Evolutionary conservation across 2,888 invertebrate genomes (phyloP).

Genomic region (Himalopsyche tibetana): DNA sequence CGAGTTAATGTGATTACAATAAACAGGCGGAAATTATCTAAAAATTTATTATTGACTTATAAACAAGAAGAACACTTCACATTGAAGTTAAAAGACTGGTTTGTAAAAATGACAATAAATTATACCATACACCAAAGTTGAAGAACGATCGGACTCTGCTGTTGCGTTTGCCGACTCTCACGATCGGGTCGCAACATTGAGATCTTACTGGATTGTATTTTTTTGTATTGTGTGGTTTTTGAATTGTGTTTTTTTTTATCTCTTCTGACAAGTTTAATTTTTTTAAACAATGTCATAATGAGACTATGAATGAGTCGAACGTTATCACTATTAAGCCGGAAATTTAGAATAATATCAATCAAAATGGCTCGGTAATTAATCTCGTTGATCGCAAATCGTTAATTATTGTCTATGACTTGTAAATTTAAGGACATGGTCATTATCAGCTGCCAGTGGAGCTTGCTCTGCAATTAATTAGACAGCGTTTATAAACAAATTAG

Average conservation of each 20-base stretch:
- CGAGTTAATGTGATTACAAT: too few relatives aligned
- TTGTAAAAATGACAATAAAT: too few relatives aligned
- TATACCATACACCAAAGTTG: not conserved
- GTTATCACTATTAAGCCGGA: not conserved
- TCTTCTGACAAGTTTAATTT: not conserved
- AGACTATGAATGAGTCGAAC: not conserved
- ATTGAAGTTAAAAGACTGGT: too few relatives aligned
- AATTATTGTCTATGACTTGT: too few relatives aligned
- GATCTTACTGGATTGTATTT: constrained; percentile 18
- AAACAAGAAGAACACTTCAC: too few relatives aligned
- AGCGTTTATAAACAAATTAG: too few relatives aligned
- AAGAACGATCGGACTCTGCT: not conserved
- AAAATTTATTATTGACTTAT: too few relatives aligned
- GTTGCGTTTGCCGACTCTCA: not conserved
- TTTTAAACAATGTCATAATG: not conserved
- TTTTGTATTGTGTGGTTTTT: not conserved
- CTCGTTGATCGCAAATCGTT: too few relatives aligned
- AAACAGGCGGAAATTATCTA: too few relatives aligned
- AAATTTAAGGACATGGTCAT: too few relatives aligned
- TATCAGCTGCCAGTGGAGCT: too few relatives aligned
- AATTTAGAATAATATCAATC: constrained; percentile 1
- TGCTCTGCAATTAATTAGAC: too few relatives aligned
- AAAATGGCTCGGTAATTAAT: not conserved
- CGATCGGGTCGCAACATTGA: not conserved
- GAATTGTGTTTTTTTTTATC: constrained; percentile 1